phyloP scores from a whole-genome alignment of 2,888 invertebrate species.

The Eledone cirrhosa region DNA sequence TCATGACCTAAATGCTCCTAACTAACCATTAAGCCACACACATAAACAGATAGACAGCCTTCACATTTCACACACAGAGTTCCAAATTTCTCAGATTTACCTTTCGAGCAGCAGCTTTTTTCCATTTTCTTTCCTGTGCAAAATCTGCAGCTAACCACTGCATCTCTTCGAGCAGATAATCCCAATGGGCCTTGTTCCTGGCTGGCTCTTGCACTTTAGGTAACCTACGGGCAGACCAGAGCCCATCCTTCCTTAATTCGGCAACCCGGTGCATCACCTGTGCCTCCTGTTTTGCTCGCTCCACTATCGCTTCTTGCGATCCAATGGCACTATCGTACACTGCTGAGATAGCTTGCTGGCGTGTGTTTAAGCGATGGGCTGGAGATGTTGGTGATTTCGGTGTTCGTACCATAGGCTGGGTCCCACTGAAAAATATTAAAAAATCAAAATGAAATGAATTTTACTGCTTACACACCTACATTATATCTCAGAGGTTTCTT shows the following conservation, averaged over 20 bases:
- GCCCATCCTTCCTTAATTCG: constrained; percentile 90
- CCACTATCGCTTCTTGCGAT: constrained; percentile 80
- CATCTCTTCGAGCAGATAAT: constrained; percentile 98
- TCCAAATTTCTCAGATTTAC: constrained; percentile 58
- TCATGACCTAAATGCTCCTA: too few species aligned
- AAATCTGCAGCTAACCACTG: constrained; percentile 98
- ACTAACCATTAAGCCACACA: too few species aligned
- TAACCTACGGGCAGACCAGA: constrained; percentile 91
- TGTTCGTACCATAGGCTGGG: background rate
- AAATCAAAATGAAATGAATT: too few species aligned
- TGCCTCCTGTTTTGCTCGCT: constrained; percentile 91
- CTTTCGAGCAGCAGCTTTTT: constrained; percentile 92
- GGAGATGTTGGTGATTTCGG: constrained; percentile 46
- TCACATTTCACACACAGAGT: too few species aligned
- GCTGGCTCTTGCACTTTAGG: constrained; percentile 80
- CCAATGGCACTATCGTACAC: constrained; percentile 65
- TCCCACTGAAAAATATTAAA: background rate
- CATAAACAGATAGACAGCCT: too few species aligned
- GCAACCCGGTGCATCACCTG: constrained; percentile 91
- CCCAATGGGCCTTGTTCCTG: constrained; percentile 95
- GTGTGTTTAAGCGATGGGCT: constrained; percentile 41
- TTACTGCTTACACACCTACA: too few species aligned
- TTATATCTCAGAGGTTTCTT: too few species aligned
- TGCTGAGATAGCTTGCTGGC: constrained; percentile 57
- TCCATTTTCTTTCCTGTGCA: constrained; percentile 97